Conservation (phyloP, 2,888 invertebrate genomes). For the Xestia c-nigrum region DNA sequence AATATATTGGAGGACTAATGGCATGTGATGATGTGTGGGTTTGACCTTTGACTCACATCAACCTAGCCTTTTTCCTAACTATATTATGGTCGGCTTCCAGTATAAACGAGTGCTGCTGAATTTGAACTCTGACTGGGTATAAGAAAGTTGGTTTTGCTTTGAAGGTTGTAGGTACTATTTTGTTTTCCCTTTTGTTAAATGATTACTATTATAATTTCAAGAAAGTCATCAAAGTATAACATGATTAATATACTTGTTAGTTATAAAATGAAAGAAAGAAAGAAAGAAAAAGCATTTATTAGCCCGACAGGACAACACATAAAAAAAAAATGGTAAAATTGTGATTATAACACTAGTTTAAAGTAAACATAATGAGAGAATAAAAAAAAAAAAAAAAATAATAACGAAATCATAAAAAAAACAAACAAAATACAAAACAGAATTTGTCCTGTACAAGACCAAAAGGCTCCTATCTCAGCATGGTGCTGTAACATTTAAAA, state of each 20-base stretch:
- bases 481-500: no score
- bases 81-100: not conserved
- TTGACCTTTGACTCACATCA: not conserved
- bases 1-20: constrained; percentile 13
- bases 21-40: not conserved
- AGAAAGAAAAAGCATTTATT: no score
- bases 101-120: not conserved
- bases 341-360: no score
- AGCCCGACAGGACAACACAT: no score
- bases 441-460: no score
- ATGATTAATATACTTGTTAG: not conserved
- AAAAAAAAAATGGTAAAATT: no score
- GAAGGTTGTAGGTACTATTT: not conserved
- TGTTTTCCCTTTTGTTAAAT: not conserved
- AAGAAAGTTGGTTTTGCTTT: not conserved
- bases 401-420: no score
- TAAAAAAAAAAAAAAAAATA: no score
- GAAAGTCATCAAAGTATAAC: not conserved
- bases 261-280: no score
- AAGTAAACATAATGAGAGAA: no score
- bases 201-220: not conserved
- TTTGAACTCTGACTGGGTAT: not conserved
- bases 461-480: no score
- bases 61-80: not conserved
- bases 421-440: no score